These are phyloP conservation scores for Callocephalon fimbriatum DNA, from an alignment of 2,113 vertebrate species.

Conservation along the genomic window DNA sequence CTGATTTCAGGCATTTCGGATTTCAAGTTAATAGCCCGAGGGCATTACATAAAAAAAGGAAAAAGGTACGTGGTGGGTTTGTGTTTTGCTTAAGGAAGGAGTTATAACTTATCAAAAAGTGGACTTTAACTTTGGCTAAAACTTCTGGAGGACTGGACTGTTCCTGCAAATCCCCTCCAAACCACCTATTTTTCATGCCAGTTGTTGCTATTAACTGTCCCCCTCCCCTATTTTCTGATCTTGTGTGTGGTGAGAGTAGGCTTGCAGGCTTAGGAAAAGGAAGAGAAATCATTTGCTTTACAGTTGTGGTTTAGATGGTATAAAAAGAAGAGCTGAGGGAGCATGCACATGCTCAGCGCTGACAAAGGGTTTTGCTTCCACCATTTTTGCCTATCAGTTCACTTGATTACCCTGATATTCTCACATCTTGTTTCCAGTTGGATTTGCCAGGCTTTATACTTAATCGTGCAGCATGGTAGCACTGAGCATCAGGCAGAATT, in stretches of 20 bases:
- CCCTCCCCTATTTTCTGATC: accelerated
- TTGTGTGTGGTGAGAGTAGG: background rate
- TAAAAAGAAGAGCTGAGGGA: background rate
- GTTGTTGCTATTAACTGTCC: background rate
- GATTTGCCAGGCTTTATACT: background rate
- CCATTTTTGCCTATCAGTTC: background rate
- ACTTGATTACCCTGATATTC: background rate
- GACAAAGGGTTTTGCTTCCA: background rate
- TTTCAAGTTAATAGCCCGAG: background rate
- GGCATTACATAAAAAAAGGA: background rate
- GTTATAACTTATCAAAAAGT: background rate
- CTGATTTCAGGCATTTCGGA: background rate
- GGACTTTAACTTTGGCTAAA: background rate
- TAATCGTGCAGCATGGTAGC: accelerated
- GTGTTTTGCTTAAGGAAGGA: background rate
- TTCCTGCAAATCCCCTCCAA: background rate
- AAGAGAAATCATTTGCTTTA: background rate
- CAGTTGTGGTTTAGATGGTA: background rate
- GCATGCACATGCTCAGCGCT: accelerated
- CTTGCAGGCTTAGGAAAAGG: background rate
- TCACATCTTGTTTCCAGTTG: background rate
- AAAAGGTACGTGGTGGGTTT: background rate
- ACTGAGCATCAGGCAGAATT: background rate
- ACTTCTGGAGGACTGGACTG: background rate
- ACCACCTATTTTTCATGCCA: background rate